phyloP scores from a whole-genome alignment of 1,140 invertebrate genomes.

The Aphaenogaster floridana region DNA sequence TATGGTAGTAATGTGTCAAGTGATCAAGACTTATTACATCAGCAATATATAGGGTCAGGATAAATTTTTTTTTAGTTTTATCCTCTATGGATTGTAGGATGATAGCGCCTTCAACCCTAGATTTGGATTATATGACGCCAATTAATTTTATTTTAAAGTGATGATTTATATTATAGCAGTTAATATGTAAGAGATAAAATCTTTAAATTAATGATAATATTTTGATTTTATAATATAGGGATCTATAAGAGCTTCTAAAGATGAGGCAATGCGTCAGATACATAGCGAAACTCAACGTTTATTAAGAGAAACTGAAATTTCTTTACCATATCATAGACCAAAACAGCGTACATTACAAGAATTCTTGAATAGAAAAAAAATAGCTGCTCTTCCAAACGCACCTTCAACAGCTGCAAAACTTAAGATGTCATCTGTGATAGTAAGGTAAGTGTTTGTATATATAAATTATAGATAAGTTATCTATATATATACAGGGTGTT shows the following conservation, averaged over 20 bases:
- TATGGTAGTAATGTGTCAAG: no score
- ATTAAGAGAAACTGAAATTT: constrained; percentile 90
- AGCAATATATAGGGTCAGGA: no score
- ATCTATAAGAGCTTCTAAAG: constrained; percentile 80
- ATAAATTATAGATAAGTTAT: constrained; percentile 35
- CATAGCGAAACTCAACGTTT: constrained; percentile 89
- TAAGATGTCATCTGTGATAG: constrained; percentile 82
- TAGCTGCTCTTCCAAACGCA: constrained; percentile 77
- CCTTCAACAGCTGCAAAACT: constrained; percentile 81
- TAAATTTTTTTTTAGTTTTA: no score
- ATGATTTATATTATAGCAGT: constrained; percentile 10
- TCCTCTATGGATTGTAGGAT: no score
- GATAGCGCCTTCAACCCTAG: no score
- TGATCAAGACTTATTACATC: neutral
- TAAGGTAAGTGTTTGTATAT: constrained; percentile 69
- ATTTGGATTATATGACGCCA: no score
- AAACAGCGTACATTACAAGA: constrained; percentile 91
- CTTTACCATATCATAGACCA: constrained; percentile 93
- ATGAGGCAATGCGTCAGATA: constrained; percentile 86
- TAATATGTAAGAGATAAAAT: constrained; percentile 32
- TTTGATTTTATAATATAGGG: constrained; percentile 66
- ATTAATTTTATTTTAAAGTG: neutral
- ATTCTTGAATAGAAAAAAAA: constrained; percentile 88
- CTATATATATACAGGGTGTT: neutral
- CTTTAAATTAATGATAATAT: constrained; percentile 17